These are phyloP conservation scores for Erythrocebus patas DNA, from an alignment of 2,113 vertebrate genomes.

Conservation along the genomic window DNA sequence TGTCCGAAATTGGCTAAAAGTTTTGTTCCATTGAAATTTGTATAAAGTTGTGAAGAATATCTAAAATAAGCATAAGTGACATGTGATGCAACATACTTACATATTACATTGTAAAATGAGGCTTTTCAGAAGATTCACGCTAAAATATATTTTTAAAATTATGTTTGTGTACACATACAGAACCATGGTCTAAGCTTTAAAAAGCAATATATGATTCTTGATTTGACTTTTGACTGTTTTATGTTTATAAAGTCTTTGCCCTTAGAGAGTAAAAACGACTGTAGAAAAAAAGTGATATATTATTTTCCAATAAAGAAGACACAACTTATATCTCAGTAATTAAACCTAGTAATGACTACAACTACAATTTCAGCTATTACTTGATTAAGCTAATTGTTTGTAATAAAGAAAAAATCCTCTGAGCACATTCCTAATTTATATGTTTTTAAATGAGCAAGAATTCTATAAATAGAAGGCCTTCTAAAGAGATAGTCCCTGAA, in stretches of 20 bases:
- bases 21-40: background rate
- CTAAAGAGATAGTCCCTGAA: constrained; percentile 65
- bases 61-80: constrained; percentile 41
- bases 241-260: constrained; percentile 74
- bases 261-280: constrained; percentile 77
- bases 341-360: constrained; percentile 64
- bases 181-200: constrained; percentile 13
- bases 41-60: background rate
- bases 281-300: constrained; percentile 47
- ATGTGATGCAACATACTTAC: background rate
- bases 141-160: background rate
- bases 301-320: constrained; percentile 75
- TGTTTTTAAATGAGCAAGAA: constrained; percentile 71
- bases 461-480: constrained; percentile 64
- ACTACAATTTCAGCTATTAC: constrained; percentile 65
- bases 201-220: constrained; percentile 32
- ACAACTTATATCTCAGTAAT: constrained; percentile 75
- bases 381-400: constrained; percentile 75
- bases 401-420: constrained; percentile 62
- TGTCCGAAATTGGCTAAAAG: background rate
- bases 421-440: constrained; percentile 75
- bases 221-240: constrained; percentile 59
- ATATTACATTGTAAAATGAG: constrained; percentile 19
- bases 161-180: constrained; percentile 62
- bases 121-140: background rate